These are phyloP conservation scores for Diloba caeruleocephala DNA, from an alignment of 2,888 invertebrate species.

Conservation along the genomic window DNA sequence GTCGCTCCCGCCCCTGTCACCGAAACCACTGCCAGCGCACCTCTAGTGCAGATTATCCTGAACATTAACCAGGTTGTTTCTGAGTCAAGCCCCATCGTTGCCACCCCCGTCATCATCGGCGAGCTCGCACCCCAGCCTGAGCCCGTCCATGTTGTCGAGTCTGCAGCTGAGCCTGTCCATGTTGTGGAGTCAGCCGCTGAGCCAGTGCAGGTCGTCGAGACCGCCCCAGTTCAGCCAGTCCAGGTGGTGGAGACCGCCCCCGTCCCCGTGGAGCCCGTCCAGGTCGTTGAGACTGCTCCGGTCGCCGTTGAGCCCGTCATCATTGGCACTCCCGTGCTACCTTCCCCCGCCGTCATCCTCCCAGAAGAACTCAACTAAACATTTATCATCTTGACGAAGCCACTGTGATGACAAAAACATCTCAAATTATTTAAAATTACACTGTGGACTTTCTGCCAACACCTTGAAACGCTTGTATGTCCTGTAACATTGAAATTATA, in stretches of 20 bases:
- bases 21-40: constrained; percentile 40
- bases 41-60: constrained; percentile 60
- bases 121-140: constrained; percentile 19
- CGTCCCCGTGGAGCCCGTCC: constrained; percentile 19
- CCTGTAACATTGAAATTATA: constrained; percentile 30
- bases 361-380: constrained; percentile 59
- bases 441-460: constrained; percentile 34
- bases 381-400: constrained; percentile 6
- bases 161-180: constrained; percentile 24
- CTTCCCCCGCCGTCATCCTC: constrained; percentile 54
- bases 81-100: constrained; percentile 19
- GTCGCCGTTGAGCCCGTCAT: constrained; percentile 11
- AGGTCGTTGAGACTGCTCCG: constrained; percentile 27
- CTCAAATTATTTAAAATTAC: constrained; percentile 21
- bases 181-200: constrained; percentile 29
- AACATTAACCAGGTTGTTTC: constrained; percentile 54
- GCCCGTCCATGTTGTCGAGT: constrained; percentile 33
- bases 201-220: constrained; percentile 13
- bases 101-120: constrained; percentile 30
- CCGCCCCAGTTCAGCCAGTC: constrained; percentile 12
- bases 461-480: constrained; percentile 44
- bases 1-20: constrained; percentile 9
- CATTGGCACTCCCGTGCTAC: constrained; percentile 30
- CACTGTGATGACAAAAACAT: constrained; percentile 37
- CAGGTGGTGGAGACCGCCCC: constrained; percentile 30